phyloP scores from a whole-genome alignment of 53 echinoderm and acorn worm genomes.

The Hippasteria phrygiana region DNA sequence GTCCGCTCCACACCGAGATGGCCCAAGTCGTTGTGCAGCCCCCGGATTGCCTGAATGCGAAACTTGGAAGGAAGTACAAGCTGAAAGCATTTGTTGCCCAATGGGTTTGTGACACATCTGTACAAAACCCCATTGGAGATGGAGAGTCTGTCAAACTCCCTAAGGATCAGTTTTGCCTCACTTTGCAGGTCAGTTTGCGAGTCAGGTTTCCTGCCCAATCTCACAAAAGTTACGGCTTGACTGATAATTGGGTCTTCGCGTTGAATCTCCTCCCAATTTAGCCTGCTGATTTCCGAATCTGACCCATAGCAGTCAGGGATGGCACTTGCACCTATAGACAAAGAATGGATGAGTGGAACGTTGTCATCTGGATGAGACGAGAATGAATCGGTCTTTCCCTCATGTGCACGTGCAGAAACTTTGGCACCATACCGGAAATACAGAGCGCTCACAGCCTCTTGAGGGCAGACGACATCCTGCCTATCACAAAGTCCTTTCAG shows the following conservation, averaged over 20 bases:
- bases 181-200: background rate
- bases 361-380: too few relatives aligned
- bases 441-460: too few relatives aligned
- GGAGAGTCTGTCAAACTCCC: background rate
- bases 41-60: slow-evolving; percentile 32
- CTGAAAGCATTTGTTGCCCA: background rate
- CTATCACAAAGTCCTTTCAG: too few relatives aligned
- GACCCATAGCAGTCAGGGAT: too few relatives aligned
- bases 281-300: too few relatives aligned
- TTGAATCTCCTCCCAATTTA: too few relatives aligned
- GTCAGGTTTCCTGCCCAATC: background rate
- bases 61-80: slow-evolving; percentile 37
- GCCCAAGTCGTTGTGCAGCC: slow-evolving; percentile 68
- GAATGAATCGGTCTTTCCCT: too few relatives aligned
- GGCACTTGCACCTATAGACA: too few relatives aligned
- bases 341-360: too few relatives aligned
- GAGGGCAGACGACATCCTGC: too few relatives aligned
- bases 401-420: too few relatives aligned
- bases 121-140: background rate
- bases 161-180: background rate
- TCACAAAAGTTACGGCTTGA: background rate
- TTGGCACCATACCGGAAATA: too few relatives aligned
- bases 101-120: background rate
- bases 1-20: slow-evolving; percentile 74
- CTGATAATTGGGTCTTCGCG: background rate